Base-by-base conservation (phyloP, 37 sponge, comb jelly and placozoan species). In the Agelas oroides region DNA sequence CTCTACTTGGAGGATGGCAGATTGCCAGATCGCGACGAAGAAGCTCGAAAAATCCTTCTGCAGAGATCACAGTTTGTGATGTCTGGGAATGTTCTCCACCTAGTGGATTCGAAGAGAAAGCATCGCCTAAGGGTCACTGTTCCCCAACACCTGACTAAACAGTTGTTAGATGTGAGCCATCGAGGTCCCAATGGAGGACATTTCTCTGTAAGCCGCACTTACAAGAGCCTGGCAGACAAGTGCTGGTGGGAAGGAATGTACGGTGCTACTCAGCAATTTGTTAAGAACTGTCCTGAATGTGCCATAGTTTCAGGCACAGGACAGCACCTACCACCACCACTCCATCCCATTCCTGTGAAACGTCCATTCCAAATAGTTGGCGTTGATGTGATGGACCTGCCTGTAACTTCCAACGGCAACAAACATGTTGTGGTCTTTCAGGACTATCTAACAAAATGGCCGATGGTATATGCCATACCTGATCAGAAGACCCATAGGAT, bases 161-260 rank as follows among this genome's bases (percentile, higher is more conserved):
- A 69, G 27, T 14, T 85, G 3, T 0, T 85, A 74, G 37, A 73
- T 25, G 60, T 78, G 71, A 30, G 15, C 73, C 85, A 89, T 70
- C 19, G 56, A n/a, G 85, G 90, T n/a, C 56, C 37, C 31, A 31
- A 61, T 8, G 53, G 55, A 24, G 90, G 80, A 25, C 90, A 90
- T 36, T 90, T 90, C 70, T 90, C 86, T n/a, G 86, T 75, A 1
- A 74, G 63, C 0, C 33, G 80, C 11, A 8, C 78, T n/a, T 90
- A 71, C 60, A 58, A 36, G 32, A 61, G 67, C 1, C 24, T 90
- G 0, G 52, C 59, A 0, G 6, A 21, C 8, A 20, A n/a, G 1
- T 84, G 90, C 86, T 90, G 86, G 80, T 85, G 86, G 90, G 60
- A 78, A 28, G 39, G 75, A 2, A 86, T 90, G 91, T 90, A 39